phyloP scores from a whole-genome alignment of 2,888 invertebrate species.

The Kryphioiulus occultus region DNA sequence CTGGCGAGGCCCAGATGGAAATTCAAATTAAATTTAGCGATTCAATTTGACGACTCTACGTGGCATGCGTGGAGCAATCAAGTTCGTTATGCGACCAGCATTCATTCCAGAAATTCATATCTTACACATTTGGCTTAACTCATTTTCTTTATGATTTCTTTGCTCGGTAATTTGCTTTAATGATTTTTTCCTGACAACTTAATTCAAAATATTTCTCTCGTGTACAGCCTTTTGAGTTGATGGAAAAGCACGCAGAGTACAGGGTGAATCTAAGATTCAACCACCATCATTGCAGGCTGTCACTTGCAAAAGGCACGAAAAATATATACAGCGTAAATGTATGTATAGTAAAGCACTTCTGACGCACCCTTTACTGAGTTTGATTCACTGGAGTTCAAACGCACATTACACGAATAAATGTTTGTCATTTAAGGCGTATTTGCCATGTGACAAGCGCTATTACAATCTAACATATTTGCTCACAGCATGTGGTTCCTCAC shows the following conservation, averaged over 20 bases:
- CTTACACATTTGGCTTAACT: neutral
- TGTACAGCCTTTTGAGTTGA: neutral
- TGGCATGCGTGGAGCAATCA: neutral
- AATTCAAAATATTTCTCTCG: neutral
- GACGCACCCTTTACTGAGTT: no score
- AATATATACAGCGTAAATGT: no score
- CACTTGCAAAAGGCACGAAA: no score
- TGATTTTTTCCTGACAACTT: neutral
- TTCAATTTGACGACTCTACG: neutral
- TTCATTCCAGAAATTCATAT: neutral
- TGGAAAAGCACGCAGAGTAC: neutral
- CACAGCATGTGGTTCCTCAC: no score
- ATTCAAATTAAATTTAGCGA: neutral
- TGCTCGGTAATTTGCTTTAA: neutral
- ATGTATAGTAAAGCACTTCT: no score
- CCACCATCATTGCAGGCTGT: no score
- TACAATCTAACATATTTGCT: no score
- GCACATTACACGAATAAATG: no score
- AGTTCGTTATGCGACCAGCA: neutral
- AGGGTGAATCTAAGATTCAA: neutral
- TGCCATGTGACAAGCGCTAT: no score
- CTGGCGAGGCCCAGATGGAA: neutral
- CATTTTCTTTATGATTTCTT: neutral
- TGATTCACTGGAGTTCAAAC: no score
- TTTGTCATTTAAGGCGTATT: no score